A percentile compares a stretch with the other conserved stretches of the same genome.
Conservation (phyloP, 53 echinoderm and acorn worm genomes). For the Holothuria scabra region DNA sequence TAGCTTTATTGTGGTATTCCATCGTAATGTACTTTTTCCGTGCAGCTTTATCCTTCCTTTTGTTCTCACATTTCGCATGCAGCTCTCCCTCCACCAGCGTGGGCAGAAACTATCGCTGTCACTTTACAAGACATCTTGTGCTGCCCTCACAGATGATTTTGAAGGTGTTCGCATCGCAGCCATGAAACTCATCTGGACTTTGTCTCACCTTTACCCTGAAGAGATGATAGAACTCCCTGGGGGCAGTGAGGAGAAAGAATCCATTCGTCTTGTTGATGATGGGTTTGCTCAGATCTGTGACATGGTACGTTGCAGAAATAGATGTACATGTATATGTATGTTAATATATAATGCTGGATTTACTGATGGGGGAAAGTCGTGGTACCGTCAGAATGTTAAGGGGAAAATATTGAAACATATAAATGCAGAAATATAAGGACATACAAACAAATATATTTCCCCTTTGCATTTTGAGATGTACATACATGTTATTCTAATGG, state of each 20-base stretch:
- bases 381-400: too few relatives aligned
- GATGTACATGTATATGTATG: too few relatives aligned
- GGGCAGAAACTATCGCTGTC: slow-evolving; percentile 85
- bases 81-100: slow-evolving; percentile 84
- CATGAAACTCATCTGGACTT: slow-evolving; percentile 87
- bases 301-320: slow-evolving; percentile 62
- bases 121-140: slow-evolving; percentile 74
- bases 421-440: too few relatives aligned
- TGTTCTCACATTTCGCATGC: background rate
- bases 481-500: too few relatives aligned
- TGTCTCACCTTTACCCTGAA: slow-evolving; percentile 92
- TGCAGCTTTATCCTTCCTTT: too few relatives aligned
- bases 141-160: slow-evolving; percentile 84
- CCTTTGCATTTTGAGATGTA: too few relatives aligned
- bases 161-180: slow-evolving; percentile 84
- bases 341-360: too few relatives aligned
- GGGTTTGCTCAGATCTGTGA: slow-evolving; percentile 96
- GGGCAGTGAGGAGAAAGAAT: slow-evolving; percentile 69
- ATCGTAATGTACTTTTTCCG: too few relatives aligned
- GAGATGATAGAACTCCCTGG: slow-evolving; percentile 74
- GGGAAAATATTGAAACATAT: too few relatives aligned
- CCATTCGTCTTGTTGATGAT: slow-evolving; percentile 87
- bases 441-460: too few relatives aligned
- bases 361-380: too few relatives aligned
- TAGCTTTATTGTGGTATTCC: too few relatives aligned